A percentile compares a stretch with the other conserved stretches of the same genome.
Evolutionary conservation across 1,140 invertebrate genomes (phyloP).

Genomic region (Holcopasites calliopsidis): DNA sequence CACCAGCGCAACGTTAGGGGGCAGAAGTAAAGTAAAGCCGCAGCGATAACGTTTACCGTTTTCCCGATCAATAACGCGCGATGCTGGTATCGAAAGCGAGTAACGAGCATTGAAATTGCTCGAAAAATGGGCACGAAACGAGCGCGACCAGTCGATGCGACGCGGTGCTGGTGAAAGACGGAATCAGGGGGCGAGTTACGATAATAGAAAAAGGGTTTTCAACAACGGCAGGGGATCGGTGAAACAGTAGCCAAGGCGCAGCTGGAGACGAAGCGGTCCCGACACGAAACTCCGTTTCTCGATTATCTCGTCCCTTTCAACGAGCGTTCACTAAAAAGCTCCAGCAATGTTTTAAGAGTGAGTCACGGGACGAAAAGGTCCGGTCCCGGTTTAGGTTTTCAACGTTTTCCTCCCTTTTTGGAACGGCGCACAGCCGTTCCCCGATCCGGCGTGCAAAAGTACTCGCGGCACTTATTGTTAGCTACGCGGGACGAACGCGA

Average conservation of each 20-base stretch:
- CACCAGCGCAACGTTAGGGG: neutral
- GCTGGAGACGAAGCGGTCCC: slow-evolving; percentile 53
- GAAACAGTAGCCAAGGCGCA: slow-evolving; percentile 23
- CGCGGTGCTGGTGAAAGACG: neutral
- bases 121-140: too few relatives aligned
- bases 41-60: neutral
- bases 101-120: neutral
- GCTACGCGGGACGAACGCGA: too few relatives aligned
- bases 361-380: slow-evolving; percentile 49
- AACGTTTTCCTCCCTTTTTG: neutral
- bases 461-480: too few relatives aligned
- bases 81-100: neutral
- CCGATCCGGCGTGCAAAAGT: neutral
- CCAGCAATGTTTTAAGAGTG: slow-evolving; percentile 34
- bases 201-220: slow-evolving; percentile 58
- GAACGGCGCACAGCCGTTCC: too few relatives aligned
- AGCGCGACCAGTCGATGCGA: neutral
- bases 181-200: slow-evolving; percentile 21
- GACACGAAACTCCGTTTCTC: slow-evolving; percentile 17
- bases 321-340: slow-evolving; percentile 5
- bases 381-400: neutral
- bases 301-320: slow-evolving; percentile 38
- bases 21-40: neutral
- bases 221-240: slow-evolving; percentile 42
- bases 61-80: neutral